Base-by-base conservation (phyloP, 1,140 invertebrate species). In the Aphelinus certus region DNA sequence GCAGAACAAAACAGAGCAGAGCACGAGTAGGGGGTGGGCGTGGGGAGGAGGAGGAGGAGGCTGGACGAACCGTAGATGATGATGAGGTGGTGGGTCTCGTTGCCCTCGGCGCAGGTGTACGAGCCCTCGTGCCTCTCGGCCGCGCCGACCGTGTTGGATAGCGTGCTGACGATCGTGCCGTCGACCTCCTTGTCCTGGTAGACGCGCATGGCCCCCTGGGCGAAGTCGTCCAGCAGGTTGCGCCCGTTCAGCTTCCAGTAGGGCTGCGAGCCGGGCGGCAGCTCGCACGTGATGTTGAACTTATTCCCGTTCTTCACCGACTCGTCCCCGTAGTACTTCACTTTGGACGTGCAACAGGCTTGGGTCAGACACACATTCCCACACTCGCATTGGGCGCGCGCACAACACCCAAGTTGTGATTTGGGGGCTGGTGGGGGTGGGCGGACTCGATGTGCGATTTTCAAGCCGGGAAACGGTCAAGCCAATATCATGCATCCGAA, bases 161-260 rank as follows among this genome's bases (percentile, higher is more conserved):
- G 76, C 4, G 63, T 78, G 75, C 84, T 86, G 42, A 9, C 79
- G 43, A 56, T 61, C 43, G 9, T 53, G 42, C 51, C 64, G 45
- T 71, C 63, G 5, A 73, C 76, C 10, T 75, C 77, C 7, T 7
- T 7, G 5, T 74, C 65, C 53, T 79, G 77, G n/a, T 73, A 9
- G 5, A 86, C 85, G 4, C 77, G 70, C 77, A 82, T 72, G 61
- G 78, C 75, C 61, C 81, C 84, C 46, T 79, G 83, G 7, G 82
- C 78, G 48, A 86, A 58, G 45, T 85, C 83, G 2, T 78, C 75
- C 46, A 81, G 82, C 61, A 86, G 68, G 42, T 79, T 77, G 55
- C 83, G 79, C 47, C 82, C 85, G 61, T 88, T 86, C 71, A 82
- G 85, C 51, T 82, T 87, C 86, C 86, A 88, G 45, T 72, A 79